phyloP scores from a whole-genome alignment of 2,113 vertebrate species.

The Willisornis vidua region DNA sequence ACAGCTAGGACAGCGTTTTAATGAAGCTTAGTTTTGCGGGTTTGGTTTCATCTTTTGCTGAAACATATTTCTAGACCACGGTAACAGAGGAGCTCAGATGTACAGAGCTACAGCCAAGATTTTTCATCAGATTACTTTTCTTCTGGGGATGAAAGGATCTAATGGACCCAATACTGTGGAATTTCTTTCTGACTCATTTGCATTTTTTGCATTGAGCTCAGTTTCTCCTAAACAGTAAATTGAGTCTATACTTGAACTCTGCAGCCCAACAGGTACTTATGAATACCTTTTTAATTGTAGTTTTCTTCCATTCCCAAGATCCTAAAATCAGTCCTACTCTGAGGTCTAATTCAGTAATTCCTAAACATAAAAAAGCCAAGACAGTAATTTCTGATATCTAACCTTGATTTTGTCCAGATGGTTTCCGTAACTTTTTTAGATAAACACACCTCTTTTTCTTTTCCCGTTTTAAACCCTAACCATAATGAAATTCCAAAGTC shows the following conservation, averaged over 20 bases:
- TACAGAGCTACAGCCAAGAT: background rate
- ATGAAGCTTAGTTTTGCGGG: background rate
- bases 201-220: background rate
- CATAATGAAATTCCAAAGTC: background rate
- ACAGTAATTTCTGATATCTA: background rate
- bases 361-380: background rate
- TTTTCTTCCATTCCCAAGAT: background rate
- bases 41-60: background rate
- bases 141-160: background rate
- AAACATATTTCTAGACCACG: background rate
- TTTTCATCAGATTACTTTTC: background rate
- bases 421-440: background rate
- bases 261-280: background rate
- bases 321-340: background rate
- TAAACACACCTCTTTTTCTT: background rate
- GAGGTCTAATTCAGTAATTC: background rate
- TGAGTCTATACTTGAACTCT: background rate
- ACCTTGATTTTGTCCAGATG: background rate
- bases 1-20: background rate
- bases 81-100: accelerated
- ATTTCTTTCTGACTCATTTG: background rate
- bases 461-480: background rate
- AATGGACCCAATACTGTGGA: background rate
- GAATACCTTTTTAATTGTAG: background rate
- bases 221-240: background rate